Base-by-base conservation (phyloP, 2,888 invertebrate species). In the Cephus rjabovi region DNA sequence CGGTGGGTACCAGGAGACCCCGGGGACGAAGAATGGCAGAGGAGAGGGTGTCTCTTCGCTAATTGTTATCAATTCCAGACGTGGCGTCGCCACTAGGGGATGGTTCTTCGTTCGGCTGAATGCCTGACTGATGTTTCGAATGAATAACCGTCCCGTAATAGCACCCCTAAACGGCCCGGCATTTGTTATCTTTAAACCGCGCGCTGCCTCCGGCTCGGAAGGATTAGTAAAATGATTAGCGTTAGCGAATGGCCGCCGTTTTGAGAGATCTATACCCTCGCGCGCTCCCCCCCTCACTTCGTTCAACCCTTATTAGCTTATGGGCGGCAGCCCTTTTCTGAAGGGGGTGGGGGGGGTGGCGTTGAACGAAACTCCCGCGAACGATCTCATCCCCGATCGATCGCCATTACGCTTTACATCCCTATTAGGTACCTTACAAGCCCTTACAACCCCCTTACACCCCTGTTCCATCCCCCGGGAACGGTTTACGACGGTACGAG, bases 101-200 rank as follows among this genome's bases (percentile, higher is more conserved):
- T 40, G 70, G 33, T 70, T 70, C 70, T 15, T 40, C 31, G 30
- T 70, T 70, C 70, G 70, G 70, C 33, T 70, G 70, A 70, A 70
- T 33, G 70, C 30, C 70, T 70, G 33, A 70, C 33, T 33, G 70
- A 33, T 30, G 30, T 30, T 70, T 70, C 70, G 85, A 86, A 87
- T 83, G 85, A 88, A 88, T 86, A 84, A 85, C 83, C 82, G 40
- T 6, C 79, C 82, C 82, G 85, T 87, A 86, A 87, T 88, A 86
- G 84, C 82, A 81, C 82, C 81, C 85, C 86, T 86, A 85, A 87
- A 86, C 85, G 84, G 80, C n/a, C 81, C 83, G 81, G 81, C 87
- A 88, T 88, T 89, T 88, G 86, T 89, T 89, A 89, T 89, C 87
- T 88, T 87, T 86, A 87, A 89, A 86, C 85, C 83, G 83, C 40